These are phyloP conservation scores for Caenorhabditis parvicauda DNA, from an alignment of 2,888 invertebrate genomes.

Conservation along the genomic window DNA sequence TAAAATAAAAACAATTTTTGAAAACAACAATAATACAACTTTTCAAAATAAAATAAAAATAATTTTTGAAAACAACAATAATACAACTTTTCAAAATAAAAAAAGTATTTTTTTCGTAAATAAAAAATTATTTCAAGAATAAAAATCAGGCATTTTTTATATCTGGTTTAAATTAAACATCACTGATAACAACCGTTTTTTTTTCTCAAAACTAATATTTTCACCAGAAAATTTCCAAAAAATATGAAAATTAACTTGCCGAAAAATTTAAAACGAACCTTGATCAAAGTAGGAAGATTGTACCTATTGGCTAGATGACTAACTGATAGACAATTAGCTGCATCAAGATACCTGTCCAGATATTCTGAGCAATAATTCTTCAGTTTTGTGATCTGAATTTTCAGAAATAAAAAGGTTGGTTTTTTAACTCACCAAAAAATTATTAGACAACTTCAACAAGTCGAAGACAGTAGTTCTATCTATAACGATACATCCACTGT, in stretches of 20 bases:
- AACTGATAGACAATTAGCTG: constrained; percentile 71
- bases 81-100: too few species aligned
- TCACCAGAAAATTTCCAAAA: too few species aligned
- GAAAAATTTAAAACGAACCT: too few species aligned
- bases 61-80: too few species aligned
- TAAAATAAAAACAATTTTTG: too few species aligned
- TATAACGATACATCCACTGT: constrained; percentile 71
- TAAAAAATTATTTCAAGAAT: not conserved
- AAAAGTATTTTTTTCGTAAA: too few species aligned
- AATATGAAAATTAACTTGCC: too few species aligned
- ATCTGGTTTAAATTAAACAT: not conserved
- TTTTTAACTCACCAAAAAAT: constrained; percentile 67
- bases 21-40: too few species aligned
- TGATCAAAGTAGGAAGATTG: constrained; percentile 69
- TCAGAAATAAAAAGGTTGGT: not conserved
- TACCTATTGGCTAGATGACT: constrained; percentile 71
- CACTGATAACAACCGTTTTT: not conserved
- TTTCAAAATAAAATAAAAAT: too few species aligned
- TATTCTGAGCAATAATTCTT: constrained; percentile 72
- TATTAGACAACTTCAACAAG: constrained; percentile 70
- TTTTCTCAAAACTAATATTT: too few species aligned
- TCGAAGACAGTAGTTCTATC: constrained; percentile 71
- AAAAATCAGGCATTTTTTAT: not conserved
- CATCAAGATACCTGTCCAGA: constrained; percentile 70
- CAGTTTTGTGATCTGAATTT: constrained; percentile 63